These are phyloP conservation scores for Rhinatrema bivittatum DNA, from an alignment of 2,797 vertebrate genomes.

Conservation along the genomic window DNA sequence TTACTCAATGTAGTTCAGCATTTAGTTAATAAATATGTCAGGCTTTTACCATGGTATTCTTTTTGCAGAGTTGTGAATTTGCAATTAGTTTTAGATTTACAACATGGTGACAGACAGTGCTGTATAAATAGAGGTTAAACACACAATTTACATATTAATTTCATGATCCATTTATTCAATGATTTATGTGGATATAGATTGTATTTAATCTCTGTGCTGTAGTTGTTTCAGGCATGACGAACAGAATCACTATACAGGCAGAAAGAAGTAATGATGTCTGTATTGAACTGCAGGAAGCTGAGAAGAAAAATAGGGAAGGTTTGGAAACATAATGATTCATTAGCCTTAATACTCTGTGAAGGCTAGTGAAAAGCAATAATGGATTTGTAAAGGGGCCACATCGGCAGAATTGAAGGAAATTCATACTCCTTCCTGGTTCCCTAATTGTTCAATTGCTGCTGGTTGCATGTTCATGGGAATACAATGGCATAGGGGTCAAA, in stretches of 20 bases:
- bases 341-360: slow-evolving; percentile 33
- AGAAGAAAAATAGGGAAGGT: slow-evolving; percentile 20
- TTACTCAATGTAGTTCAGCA: slow-evolving; percentile 74
- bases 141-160: slow-evolving; percentile 93
- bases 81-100: slow-evolving; percentile 88
- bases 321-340: slow-evolving; percentile 33
- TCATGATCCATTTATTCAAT: slow-evolving; percentile 90
- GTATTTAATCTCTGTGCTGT: slow-evolving; percentile 73
- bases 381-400: slow-evolving; percentile 14
- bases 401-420: neutral
- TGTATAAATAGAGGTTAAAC: slow-evolving; percentile 88
- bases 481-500: slow-evolving; percentile 2
- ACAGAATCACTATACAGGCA: slow-evolving; percentile 47
- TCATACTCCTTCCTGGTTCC: slow-evolving; percentile 1
- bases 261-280: slow-evolving; percentile 50
- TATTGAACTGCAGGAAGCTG: slow-evolving; percentile 33
- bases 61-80: slow-evolving; percentile 73
- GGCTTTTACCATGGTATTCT: slow-evolving; percentile 69
- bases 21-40: slow-evolving; percentile 88
- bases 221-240: slow-evolving; percentile 67
- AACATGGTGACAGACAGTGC: slow-evolving; percentile 77
- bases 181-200: slow-evolving; percentile 84
- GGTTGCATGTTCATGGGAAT: slow-evolving; percentile 1
- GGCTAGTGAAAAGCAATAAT: slow-evolving; percentile 20
- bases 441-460: neutral